Evolutionary conservation across 2,888 invertebrate species (phyloP).

Genomic region (Cephalotes varians): DNA sequence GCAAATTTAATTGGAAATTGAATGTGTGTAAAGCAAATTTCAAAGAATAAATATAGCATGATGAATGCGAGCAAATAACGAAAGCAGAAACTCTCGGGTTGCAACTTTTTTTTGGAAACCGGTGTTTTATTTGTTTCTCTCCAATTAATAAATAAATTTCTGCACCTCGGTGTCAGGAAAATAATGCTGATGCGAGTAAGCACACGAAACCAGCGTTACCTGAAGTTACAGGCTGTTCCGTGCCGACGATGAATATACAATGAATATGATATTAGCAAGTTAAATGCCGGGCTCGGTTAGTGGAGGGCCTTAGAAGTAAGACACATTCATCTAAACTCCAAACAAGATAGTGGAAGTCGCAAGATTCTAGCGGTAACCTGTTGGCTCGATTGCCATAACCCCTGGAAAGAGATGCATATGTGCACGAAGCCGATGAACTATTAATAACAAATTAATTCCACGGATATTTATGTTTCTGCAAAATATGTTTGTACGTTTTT

Average conservation of each 20-base stretch:
- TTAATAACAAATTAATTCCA: not conserved
- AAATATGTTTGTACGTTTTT: not conserved
- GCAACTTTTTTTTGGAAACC: not conserved
- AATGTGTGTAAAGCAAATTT: not conserved
- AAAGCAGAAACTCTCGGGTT: not conserved
- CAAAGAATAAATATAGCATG: not conserved
- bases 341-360: constrained; percentile 62
- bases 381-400: constrained; percentile 11
- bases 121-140: not conserved
- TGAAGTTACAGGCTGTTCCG: constrained; percentile 45
- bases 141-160: constrained; percentile 23
- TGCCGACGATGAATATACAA: constrained; percentile 80
- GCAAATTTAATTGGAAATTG: constrained; percentile 4
- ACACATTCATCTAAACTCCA: constrained; percentile 69
- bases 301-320: constrained; percentile 60
- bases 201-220: constrained; percentile 57
- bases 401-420: not conserved
- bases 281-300: constrained; percentile 70
- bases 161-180: not conserved
- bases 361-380: constrained; percentile 54
- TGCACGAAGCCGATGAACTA: not conserved
- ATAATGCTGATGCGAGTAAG: constrained; percentile 49
- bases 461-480: not conserved
- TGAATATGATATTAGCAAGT: constrained; percentile 81
- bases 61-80: not conserved